phyloP scores from a whole-genome alignment of 2,888 invertebrate species.

The Parascotia fuliginaria region DNA sequence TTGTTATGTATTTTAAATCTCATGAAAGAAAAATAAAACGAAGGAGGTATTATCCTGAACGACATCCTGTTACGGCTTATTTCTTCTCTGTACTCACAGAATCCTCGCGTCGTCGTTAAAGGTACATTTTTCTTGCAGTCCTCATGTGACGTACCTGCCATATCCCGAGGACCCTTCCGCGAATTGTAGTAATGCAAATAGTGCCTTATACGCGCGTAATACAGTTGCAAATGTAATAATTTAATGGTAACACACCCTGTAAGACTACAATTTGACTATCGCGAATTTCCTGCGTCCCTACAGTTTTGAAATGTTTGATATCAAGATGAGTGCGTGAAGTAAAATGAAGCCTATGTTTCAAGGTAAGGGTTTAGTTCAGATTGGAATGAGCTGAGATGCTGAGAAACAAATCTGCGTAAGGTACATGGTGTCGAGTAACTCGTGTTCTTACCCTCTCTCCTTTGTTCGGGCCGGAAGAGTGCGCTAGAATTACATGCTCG shows the following conservation, averaged over 20 bases:
- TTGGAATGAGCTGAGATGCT: conserved; percentile 57
- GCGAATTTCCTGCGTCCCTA: conserved; percentile 80
- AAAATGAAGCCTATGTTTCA: conserved; percentile 64
- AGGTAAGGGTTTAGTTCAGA: conserved; percentile 67
- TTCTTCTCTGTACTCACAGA: conserved; percentile 78
- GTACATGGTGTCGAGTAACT: conserved; percentile 85
- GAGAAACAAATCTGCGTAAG: conserved; percentile 86
- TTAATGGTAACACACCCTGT: conserved; percentile 78
- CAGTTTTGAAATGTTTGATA: conserved; percentile 70
- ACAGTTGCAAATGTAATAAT: conserved; percentile 83
- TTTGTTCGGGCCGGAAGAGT: conserved; percentile 86
- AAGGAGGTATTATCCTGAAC: conserved; percentile 81
- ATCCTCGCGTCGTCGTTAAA: conserved; percentile 83
- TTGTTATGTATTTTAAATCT: conserved; percentile 53
- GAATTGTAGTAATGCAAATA: conserved; percentile 68
- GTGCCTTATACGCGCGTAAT: conserved; percentile 75
- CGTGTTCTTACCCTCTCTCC: conserved; percentile 86
- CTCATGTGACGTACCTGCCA: conserved; percentile 78
- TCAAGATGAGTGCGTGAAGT: conserved; percentile 45
- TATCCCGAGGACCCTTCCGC: conserved; percentile 75
- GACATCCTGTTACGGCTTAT: conserved; percentile 85
- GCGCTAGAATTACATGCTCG: conserved; percentile 86
- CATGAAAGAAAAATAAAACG: conserved; percentile 73
- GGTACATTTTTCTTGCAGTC: conserved; percentile 85
- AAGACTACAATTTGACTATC: conserved; percentile 86